Conservation (phyloP, 2,888 invertebrate species). For the Agrenia bidenticulata region DNA sequence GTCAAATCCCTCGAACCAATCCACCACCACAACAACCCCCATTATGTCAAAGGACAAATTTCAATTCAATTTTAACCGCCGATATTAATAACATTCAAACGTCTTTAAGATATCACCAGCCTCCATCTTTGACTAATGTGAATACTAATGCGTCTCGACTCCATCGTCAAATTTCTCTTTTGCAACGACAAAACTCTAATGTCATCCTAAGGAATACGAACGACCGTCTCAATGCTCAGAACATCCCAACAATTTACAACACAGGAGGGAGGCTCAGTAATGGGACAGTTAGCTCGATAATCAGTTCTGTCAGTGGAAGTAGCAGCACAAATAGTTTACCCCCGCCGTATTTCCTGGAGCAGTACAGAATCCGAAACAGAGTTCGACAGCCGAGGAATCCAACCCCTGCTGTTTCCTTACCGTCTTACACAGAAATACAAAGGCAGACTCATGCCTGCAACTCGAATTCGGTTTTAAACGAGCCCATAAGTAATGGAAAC, state of each 20-base stretch:
- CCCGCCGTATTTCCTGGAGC: constrained; percentile 36
- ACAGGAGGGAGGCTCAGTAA: background rate
- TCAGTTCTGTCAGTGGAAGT: constrained; percentile 1
- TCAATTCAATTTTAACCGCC: background rate
- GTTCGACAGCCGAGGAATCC: constrained; percentile 25
- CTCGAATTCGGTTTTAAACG: background rate
- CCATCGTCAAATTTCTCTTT: background rate
- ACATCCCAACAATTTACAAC: background rate
- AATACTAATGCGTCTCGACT: background rate
- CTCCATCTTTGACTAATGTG: background rate
- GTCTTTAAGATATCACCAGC: background rate
- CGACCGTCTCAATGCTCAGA: background rate
- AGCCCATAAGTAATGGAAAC: background rate
- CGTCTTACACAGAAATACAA: constrained; percentile 9
- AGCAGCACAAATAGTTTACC: constrained; percentile 18
- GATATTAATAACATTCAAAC: background rate
- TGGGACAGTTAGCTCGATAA: background rate
- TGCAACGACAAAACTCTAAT: constrained; percentile 10
- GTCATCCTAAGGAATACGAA: constrained; percentile 2
- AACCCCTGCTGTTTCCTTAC: background rate
- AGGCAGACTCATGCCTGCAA: background rate
- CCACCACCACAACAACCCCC: background rate
- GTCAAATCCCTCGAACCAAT: background rate
- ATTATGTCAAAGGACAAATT: background rate
- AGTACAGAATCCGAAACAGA: constrained; percentile 33